These are phyloP conservation scores for Macrosoma leucophasiata DNA, from an alignment of 2,888 invertebrate genomes.

Conservation along the genomic window DNA sequence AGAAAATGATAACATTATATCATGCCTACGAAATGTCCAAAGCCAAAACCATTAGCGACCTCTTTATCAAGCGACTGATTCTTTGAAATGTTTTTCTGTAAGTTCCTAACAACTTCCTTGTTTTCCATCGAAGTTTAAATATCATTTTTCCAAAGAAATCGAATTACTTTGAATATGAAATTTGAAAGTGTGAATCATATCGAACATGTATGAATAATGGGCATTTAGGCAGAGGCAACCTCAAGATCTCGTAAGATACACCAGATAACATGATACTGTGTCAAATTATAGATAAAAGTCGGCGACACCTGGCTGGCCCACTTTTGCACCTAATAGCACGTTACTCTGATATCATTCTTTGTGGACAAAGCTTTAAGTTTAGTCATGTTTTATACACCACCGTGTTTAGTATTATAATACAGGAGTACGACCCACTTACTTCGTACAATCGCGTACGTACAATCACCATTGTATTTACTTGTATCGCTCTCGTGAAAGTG, in stretches of 20 bases:
- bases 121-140: background rate
- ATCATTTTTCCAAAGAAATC: too few relatives aligned
- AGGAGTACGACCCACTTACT: constrained; percentile 25
- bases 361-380: constrained; percentile 43
- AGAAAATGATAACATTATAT: too few relatives aligned
- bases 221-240: constrained; percentile 11
- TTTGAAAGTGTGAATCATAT: too few relatives aligned
- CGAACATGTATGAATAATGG: constrained; percentile 13
- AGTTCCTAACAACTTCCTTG: background rate
- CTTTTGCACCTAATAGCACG: constrained; percentile 44
- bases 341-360: constrained; percentile 42
- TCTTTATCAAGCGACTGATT: too few relatives aligned
- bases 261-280: constrained; percentile 25
- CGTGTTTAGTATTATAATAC: constrained; percentile 36
- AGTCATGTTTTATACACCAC: constrained; percentile 45
- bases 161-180: too few relatives aligned
- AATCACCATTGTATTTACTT: constrained; percentile 5
- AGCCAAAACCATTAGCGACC: too few relatives aligned
- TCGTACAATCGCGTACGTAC: constrained; percentile 21
- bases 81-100: too few relatives aligned
- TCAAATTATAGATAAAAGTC: constrained; percentile 41
- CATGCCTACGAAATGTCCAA: too few relatives aligned
- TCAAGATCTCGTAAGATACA: constrained; percentile 20
- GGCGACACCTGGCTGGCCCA: constrained; percentile 61
- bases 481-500: constrained; percentile 25